Percentiles rank a stretch among this genome's conserved stretches.
Evolutionary conservation across 2,113 vertebrate species (phyloP).

Genomic region (Callaeas wilsoni): DNA sequence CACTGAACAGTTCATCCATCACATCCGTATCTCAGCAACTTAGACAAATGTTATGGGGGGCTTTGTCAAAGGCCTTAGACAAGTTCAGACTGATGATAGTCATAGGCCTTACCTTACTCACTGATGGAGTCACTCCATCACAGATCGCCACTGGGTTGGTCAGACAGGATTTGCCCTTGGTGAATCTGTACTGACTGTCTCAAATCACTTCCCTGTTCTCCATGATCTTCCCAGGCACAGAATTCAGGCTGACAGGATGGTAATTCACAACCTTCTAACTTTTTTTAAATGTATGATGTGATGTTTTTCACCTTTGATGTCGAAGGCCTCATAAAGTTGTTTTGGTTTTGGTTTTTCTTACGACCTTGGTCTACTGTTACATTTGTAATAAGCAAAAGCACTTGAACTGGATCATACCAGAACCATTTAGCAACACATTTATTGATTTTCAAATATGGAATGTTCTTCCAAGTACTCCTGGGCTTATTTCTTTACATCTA

Average conservation of each 20-base stretch:
- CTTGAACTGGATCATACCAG: not conserved
- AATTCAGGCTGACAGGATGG: not conserved
- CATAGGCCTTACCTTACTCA: not conserved
- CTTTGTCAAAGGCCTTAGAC: not conserved
- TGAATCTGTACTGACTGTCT: not conserved
- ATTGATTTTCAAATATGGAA: not conserved
- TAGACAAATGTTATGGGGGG: not conserved
- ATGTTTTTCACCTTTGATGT: not conserved
- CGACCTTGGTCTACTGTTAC: not conserved
- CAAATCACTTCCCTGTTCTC: not conserved
- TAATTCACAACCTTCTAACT: not conserved
- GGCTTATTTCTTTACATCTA: not conserved
- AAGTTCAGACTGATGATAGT: not conserved
- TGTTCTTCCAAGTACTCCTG: not conserved
- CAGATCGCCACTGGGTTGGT: rapidly evolving
- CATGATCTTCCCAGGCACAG: not conserved
- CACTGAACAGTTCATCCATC: not conserved
- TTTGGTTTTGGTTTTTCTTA: not conserved
- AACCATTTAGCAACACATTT: not conserved
- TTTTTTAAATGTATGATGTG: not conserved
- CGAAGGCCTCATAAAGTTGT: not conserved
- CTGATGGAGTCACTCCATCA: not conserved
- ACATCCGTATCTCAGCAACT: not conserved
- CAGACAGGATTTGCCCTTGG: not conserved
- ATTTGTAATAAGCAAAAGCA: not conserved